phyloP scores from a whole-genome alignment of 2,888 invertebrate genomes.

The Diarsia rubi region DNA sequence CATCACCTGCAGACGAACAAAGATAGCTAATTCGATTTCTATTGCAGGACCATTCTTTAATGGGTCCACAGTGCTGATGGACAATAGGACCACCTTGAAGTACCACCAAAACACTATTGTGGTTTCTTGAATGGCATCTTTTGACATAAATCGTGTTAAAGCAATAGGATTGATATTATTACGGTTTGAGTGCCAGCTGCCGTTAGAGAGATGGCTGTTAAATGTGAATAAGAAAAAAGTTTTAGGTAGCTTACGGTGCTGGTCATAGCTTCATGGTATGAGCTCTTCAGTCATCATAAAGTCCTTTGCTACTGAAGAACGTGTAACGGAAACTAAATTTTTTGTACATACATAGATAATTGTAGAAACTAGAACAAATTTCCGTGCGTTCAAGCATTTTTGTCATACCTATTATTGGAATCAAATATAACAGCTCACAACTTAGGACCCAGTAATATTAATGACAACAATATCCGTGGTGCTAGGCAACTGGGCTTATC shows the following conservation, averaged over 20 bases:
- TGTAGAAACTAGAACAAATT: no score
- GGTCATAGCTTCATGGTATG: not conserved
- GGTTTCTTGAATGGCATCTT: conserved; percentile 66
- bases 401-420: no score
- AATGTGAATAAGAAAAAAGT: not conserved
- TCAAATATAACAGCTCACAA: no score
- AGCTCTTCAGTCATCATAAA: no score
- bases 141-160: conserved; percentile 67
- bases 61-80: conserved; percentile 35
- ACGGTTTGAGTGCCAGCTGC: conserved; percentile 57
- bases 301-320: not conserved
- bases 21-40: conserved; percentile 80
- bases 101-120: conserved; percentile 78
- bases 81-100: conserved; percentile 81
- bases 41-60: conserved; percentile 70
- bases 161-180: conserved; percentile 60
- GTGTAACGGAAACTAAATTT: not conserved
- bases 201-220: conserved; percentile 10
- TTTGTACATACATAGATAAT: not conserved
- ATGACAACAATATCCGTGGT: no score
- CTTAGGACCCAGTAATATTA: no score
- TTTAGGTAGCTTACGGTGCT: not conserved
- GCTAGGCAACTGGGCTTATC: no score
- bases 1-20: conserved; percentile 77
- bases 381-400: no score